phyloP scores from a whole-genome alignment of 2,888 invertebrate genomes.

The Hemithea aestivaria region DNA sequence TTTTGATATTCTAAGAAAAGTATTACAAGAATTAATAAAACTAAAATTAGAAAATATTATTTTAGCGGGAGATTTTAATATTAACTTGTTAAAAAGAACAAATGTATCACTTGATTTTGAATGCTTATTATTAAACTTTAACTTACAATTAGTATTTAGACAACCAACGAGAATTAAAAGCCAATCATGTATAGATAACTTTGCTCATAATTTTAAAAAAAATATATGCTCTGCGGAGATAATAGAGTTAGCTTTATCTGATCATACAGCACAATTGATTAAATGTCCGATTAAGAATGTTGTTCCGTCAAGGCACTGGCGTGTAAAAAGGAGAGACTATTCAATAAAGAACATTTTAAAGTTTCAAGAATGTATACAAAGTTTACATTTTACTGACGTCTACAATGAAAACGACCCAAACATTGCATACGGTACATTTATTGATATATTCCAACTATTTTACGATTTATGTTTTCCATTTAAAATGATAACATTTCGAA shows the following conservation, averaged over 20 bases:
- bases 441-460: conserved; percentile 1
- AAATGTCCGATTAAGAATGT: background rate
- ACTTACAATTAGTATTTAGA: background rate
- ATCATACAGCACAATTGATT: background rate
- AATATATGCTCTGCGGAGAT: background rate
- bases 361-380: background rate
- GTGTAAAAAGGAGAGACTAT: background rate
- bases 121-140: background rate
- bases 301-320: background rate
- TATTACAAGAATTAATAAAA: background rate
- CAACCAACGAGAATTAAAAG: background rate
- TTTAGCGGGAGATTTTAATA: background rate
- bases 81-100: background rate
- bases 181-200: background rate
- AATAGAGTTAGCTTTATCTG: background rate
- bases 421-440: background rate
- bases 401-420: background rate
- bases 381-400: background rate
- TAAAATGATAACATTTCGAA: background rate
- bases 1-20: background rate
- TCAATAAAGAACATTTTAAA: background rate
- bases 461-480: conserved; percentile 1
- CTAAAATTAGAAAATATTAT: background rate
- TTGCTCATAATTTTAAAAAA: background rate
- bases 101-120: background rate